Base-by-base conservation (phyloP, 2,797 vertebrate genomes). In the Sebastes kiyomatsui region DNA sequence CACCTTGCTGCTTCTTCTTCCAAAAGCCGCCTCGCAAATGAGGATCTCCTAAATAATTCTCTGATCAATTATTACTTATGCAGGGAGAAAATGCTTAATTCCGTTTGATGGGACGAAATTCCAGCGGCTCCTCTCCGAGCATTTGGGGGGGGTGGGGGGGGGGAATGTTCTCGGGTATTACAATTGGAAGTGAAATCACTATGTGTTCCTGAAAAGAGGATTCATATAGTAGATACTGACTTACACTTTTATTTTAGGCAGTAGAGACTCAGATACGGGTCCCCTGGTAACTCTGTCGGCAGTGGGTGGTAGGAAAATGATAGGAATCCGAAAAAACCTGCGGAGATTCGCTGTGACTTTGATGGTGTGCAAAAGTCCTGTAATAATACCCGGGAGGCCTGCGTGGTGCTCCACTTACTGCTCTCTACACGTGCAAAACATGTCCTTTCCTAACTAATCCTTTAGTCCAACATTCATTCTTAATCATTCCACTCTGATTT, bases 41-140 rank as follows among this genome's bases (percentile, higher is more conserved):
- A 85, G 74, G 69, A 87, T 82, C 83, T 81, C 81, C 73, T 82
- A 88, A 92, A 93, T 91, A 91, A 93, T 92, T 91, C 89, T 89
- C 81, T 80, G 86, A 93, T 92, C 90, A 93, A 90, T 91, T 92
- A 90, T 92, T 88, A 90, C 89, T 85, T 68, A 88, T 85, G 90
- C 76, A 64, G 81, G 61, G 49, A 83, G 85, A 66, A 75, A 75
- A 87, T 88, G 83, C 85, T 84, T 93, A 75, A 91, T 92, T 90
- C 81, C 32, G 76, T 90, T 93, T 93, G 90, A 91, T 88, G 85
- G 83, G 82, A n/a, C 7, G 8, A 9, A 82, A 80, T 90, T 83
- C 79, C 70, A 30, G 62, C 9, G 18, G 65, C 77, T 74, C 18
- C 4, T 85, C 84, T 88, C 59, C 9, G 2, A 86, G 90, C 73